phyloP scores from a whole-genome alignment of 2,113 vertebrate species.

The Eonycteris spelaea region DNA sequence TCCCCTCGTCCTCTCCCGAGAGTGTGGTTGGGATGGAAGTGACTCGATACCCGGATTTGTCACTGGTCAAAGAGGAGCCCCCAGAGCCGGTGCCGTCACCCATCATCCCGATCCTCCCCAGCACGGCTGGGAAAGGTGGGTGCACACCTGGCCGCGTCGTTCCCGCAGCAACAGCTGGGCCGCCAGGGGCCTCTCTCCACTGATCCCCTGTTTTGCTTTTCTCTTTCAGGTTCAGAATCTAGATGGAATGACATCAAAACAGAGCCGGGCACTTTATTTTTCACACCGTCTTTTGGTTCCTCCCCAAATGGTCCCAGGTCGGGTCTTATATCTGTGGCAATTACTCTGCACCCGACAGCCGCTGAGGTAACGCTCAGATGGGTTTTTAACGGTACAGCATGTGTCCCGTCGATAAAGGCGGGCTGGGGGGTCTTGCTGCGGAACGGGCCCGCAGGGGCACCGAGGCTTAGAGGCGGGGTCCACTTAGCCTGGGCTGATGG shows the following conservation, averaged over 20 bases:
- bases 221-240: constrained; percentile 85
- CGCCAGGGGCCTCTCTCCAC: too few relatives aligned
- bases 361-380: constrained; percentile 88
- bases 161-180: too few relatives aligned
- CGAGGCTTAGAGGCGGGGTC: not conserved
- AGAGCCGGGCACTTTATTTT: constrained; percentile 87
- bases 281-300: constrained; percentile 85
- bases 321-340: constrained; percentile 94
- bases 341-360: constrained; percentile 92
- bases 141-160: not conserved
- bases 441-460: too few relatives aligned
- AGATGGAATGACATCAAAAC: constrained; percentile 91
- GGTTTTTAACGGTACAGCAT: not conserved
- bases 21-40: constrained; percentile 92
- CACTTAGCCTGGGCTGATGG: accelerated
- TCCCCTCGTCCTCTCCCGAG: constrained; percentile 97
- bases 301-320: constrained; percentile 89
- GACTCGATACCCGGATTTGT: constrained; percentile 93
- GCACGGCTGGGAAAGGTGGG: constrained; percentile 91
- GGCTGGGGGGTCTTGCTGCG: not conserved
- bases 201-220: too few relatives aligned
- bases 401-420: accelerated
- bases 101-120: constrained; percentile 91
- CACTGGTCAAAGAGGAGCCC: constrained; percentile 92
- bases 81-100: constrained; percentile 93